Evolutionary conservation across 2,113 vertebrate genomes (phyloP), one percentile per base, ranked within the genome.

Genomic region (Sialia sialis): DNA sequence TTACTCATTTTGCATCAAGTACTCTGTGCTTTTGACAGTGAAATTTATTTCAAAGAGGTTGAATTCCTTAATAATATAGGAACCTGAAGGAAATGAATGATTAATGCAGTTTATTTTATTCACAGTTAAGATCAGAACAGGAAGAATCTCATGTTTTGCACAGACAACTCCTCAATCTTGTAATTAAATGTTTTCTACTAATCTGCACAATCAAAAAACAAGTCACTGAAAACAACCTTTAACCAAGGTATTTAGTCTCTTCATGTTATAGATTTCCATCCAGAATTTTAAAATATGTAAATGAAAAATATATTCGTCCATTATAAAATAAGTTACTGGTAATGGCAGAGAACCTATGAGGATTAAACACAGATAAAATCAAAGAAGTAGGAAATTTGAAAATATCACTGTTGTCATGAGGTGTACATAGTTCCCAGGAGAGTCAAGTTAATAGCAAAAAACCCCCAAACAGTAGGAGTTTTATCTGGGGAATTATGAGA

Each of bases 81-180:
- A 95, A 95, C 20, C 38, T 84, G 79, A 82, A 87, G 56, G 43
- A 96, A 96, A 95, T 80, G 6, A 58, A 95, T 94, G 83, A 89
- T 95, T 94, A 92, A 75, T 87, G 10, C 22, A 10, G 7, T 68
- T n/a, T 75, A 36, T 94, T 94, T 68, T 83, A 75, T 85, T 93
- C 82, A 68, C 23, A 64, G 22, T 83, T 49, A n/a, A 63, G 52
- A 69, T 93, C 63, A 74, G 43, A 89, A 30, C 39, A 48, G 62
- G 27, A 92, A 34, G 32, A 56, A 81, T 94, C 29, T 74, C 10
- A 14, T 62, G 9, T 13, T 91, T 78, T 44, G 75, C 62, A 70
- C 11, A 68, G 58, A 51, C 60, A 78, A 48, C 13, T 68, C 18
- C 23, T 68, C 69, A 67, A 32, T 79, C 43, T 60, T 64, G 30